These are phyloP conservation scores for Atopsyche davidsoni DNA, from an alignment of 1,140 invertebrate species.

Conservation along the genomic window DNA sequence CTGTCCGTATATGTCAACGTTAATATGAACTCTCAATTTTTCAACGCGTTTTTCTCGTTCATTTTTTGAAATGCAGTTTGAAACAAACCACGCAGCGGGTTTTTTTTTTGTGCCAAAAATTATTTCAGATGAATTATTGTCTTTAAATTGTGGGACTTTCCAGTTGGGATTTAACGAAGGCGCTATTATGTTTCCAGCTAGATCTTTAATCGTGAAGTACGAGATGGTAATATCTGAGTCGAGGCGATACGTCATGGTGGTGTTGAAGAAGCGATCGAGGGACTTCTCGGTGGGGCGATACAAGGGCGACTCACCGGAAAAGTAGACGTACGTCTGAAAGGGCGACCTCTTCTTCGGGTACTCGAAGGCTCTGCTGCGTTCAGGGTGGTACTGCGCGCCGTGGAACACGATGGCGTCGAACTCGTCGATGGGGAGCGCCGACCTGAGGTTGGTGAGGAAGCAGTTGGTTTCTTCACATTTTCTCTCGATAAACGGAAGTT, in stretches of 20 bases:
- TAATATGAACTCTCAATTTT: slow-evolving; percentile 50
- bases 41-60: slow-evolving; percentile 47
- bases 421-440: slow-evolving; percentile 25
- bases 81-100: slow-evolving; percentile 54
- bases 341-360: slow-evolving; percentile 3
- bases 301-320: slow-evolving; percentile 31
- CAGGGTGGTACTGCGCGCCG: slow-evolving; percentile 32
- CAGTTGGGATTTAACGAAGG: slow-evolving; percentile 17
- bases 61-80: slow-evolving; percentile 52
- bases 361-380: slow-evolving; percentile 15
- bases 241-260: slow-evolving; percentile 54
- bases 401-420: slow-evolving; percentile 43
- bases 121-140: background rate
- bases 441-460: slow-evolving; percentile 10
- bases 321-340: slow-evolving; percentile 20
- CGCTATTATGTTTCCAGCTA: slow-evolving; percentile 28
- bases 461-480: slow-evolving; percentile 11
- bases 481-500: background rate
- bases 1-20: slow-evolving; percentile 59
- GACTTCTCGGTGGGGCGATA: slow-evolving; percentile 31
- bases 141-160: slow-evolving; percentile 12
- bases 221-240: slow-evolving; percentile 58
- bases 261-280: slow-evolving; percentile 44
- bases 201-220: slow-evolving; percentile 48
- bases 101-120: slow-evolving; percentile 35